Percentiles rank a stretch among this genome's conserved stretches.
phyloP scores from a whole-genome alignment of 2,797 vertebrate species.

The Lepilemur septentrionalis region DNA sequence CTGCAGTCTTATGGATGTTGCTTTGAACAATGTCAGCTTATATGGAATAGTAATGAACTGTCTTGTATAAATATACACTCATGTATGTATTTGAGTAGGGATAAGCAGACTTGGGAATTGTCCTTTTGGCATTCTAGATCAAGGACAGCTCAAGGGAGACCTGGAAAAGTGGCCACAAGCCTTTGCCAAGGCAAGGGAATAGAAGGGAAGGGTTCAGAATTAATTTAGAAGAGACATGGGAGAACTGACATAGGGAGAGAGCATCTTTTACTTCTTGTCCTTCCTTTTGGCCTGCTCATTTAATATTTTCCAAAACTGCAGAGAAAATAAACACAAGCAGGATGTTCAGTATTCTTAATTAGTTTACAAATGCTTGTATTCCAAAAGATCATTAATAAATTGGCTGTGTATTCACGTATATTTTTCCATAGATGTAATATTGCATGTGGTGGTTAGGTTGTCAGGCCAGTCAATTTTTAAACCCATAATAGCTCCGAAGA shows the following conservation, averaged over 20 bases:
- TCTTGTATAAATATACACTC: neutral
- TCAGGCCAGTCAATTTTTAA: neutral
- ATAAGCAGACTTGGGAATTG: neutral
- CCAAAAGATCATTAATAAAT: neutral
- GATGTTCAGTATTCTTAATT: neutral
- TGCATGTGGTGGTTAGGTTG: neutral
- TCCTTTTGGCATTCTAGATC: neutral
- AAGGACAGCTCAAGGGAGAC: neutral
- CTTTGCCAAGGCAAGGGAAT: neutral
- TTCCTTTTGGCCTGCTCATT: neutral
- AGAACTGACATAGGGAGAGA: neutral
- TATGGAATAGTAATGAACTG: neutral
- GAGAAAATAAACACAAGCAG: slow-evolving; percentile 5
- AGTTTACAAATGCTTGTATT: neutral
- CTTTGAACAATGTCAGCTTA: slow-evolving; percentile 39
- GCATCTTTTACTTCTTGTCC: neutral
- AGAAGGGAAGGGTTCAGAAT: neutral
- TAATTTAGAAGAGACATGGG: slow-evolving; percentile 5
- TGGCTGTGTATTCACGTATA: neutral
- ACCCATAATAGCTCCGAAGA: neutral
- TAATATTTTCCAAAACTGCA: slow-evolving; percentile 32
- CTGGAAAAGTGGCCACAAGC: neutral
- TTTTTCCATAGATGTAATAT: neutral
- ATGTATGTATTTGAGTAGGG: neutral
- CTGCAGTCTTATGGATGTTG: neutral